Evolutionary conservation across 2,888 invertebrate genomes (phyloP).

Genomic region (Cheilosia vulpina): DNA sequence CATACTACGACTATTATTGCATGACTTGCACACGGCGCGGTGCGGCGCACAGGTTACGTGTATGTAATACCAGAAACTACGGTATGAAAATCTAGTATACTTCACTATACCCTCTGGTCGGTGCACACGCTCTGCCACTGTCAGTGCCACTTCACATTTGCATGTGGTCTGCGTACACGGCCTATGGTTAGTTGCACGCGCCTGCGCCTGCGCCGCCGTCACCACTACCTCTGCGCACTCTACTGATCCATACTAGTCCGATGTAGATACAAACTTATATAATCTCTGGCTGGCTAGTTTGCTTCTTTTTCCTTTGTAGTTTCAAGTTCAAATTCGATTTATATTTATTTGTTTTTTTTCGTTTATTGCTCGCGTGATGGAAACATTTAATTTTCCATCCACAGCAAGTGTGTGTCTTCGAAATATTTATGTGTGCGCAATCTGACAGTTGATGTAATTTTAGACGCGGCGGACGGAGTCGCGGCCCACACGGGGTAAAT

Average conservation of each 20-base stretch:
- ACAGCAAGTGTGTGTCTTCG: constrained; percentile 46
- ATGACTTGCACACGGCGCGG: constrained; percentile 61
- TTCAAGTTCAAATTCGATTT: constrained; percentile 70
- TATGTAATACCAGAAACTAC: constrained; percentile 73
- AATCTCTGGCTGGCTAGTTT: constrained; percentile 49
- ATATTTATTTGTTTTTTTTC: constrained; percentile 18
- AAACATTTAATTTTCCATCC: constrained; percentile 72
- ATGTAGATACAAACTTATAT: constrained; percentile 57
- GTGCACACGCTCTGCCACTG: constrained; percentile 62
- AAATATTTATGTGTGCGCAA: constrained; percentile 50
- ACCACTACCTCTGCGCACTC: constrained; percentile 29
- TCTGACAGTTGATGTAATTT: constrained; percentile 73
- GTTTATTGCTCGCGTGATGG: constrained; percentile 67
- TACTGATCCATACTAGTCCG: constrained; percentile 54
- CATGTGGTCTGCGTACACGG: constrained; percentile 71
- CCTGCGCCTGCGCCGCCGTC: constrained; percentile 44
- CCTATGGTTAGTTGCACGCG: constrained; percentile 68
- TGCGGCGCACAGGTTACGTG: constrained; percentile 67
- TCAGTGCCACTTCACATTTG: constrained; percentile 68
- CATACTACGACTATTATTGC: constrained; percentile 51
- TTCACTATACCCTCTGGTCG: constrained; percentile 42
- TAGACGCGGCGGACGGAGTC: constrained; percentile 21
- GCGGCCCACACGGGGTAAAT: constrained; percentile 12
- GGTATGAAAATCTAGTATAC: constrained; percentile 28
- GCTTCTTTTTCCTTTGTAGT: constrained; percentile 61